Percentiles rank a stretch among this genome's conserved stretches.
These are phyloP conservation scores for Gandaritis pyraliata DNA, from an alignment of 2,888 invertebrate species.

Conservation along the genomic window DNA sequence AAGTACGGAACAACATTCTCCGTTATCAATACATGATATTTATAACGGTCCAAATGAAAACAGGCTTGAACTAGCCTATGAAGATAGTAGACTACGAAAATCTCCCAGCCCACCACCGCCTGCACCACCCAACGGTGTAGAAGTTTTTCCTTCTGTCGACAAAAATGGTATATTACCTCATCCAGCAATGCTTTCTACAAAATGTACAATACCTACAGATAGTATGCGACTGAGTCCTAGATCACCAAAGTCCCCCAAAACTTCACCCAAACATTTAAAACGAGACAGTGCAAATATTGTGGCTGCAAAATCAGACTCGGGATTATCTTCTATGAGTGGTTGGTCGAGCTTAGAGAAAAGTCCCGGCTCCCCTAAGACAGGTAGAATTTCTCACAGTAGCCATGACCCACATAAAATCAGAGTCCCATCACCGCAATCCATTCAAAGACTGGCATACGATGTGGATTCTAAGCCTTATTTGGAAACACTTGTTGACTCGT, in stretches of 20 bases:
- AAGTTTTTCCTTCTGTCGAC: constrained; percentile 75
- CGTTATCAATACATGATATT: constrained; percentile 86
- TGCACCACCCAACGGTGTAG: constrained; percentile 88
- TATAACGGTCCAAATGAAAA: constrained; percentile 83
- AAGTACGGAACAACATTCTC: constrained; percentile 84
- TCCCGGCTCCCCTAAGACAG: constrained; percentile 90
- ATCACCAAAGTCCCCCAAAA: constrained; percentile 89
- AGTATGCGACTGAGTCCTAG: constrained; percentile 86
- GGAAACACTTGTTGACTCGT: constrained; percentile 85
- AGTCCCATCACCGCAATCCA: constrained; percentile 69
- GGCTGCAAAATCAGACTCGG: constrained; percentile 93
- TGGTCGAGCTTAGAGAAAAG: constrained; percentile 94
- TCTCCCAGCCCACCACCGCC: constrained; percentile 92
- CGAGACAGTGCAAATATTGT: constrained; percentile 86
- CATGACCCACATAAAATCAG: constrained; percentile 76
- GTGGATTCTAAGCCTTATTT: constrained; percentile 77
- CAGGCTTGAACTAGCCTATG: constrained; percentile 76
- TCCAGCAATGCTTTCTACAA: constrained; percentile 67
- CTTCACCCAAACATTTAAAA: constrained; percentile 88
- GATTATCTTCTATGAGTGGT: constrained; percentile 93
- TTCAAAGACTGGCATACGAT: constrained; percentile 72
- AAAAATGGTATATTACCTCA: constrained; percentile 63
- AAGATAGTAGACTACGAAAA: constrained; percentile 74
- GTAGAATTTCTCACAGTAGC: constrained; percentile 59
- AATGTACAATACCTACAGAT: constrained; percentile 63